A percentile compares a stretch with the other conserved stretches of the same genome.
Evolutionary conservation across 2,797 vertebrate species (phyloP).

Genomic region (Poecilia picta): DNA sequence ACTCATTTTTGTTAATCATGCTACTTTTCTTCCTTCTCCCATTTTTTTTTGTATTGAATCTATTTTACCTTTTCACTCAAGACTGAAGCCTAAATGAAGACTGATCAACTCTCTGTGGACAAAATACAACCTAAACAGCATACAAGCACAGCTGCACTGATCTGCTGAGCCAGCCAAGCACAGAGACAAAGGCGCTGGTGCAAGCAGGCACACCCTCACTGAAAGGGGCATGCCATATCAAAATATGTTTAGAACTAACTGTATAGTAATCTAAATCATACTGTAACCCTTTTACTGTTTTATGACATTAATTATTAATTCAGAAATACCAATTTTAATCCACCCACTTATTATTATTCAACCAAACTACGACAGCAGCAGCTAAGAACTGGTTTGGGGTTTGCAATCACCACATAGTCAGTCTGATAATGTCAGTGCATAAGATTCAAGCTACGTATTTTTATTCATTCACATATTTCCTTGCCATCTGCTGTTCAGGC

Average conservation of each 20-base stretch:
- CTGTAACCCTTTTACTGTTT: neutral
- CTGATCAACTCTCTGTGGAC: constrained; percentile 35
- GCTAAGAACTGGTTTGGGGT: constrained; percentile 5
- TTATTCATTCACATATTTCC: constrained; percentile 60
- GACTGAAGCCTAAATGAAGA: constrained; percentile 27
- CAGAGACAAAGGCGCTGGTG: constrained; percentile 51
- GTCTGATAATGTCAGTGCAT: constrained; percentile 12
- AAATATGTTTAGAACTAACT: neutral
- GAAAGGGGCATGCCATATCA: constrained; percentile 8
- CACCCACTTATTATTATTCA: neutral
- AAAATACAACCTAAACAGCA: constrained; percentile 28
- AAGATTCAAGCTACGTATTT: constrained; percentile 43
- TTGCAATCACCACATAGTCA: constrained; percentile 19
- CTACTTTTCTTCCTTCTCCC: constrained; percentile 17
- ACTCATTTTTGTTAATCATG: neutral
- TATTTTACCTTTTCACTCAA: constrained; percentile 29
- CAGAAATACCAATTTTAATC: neutral
- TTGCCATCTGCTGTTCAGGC: constrained; percentile 63
- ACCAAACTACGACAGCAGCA: neutral
- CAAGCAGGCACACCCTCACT: constrained; percentile 43
- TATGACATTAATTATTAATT: neutral
- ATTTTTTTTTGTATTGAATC: constrained; percentile 1
- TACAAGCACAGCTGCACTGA: constrained; percentile 58
- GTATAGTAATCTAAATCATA: neutral
- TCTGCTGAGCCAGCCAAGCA: constrained; percentile 55